Percentiles rank a stretch among this genome's conserved stretches.
phyloP scores from a whole-genome alignment of 37 sponge, comb jelly and placozoan species.

The Ianthella basta region DNA sequence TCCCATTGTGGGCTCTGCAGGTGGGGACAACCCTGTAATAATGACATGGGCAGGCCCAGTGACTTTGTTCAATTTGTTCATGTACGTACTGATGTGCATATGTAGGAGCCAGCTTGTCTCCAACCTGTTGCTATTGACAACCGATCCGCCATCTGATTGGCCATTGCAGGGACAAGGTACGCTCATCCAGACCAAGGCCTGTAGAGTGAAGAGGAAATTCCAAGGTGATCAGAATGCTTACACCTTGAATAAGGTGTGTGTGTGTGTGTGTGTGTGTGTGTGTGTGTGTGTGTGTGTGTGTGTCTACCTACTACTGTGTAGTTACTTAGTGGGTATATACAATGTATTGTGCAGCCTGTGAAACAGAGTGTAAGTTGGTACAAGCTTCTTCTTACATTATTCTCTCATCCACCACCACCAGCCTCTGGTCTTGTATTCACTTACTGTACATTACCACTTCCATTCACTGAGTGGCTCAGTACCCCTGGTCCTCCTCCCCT shows the following conservation, averaged over 20 bases:
- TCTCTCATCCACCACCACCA: too few species aligned
- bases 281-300: not conserved
- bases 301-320: too few species aligned
- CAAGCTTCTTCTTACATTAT: too few species aligned
- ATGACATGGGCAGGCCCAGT: not conserved
- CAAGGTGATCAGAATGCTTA: slow-evolving; percentile 74
- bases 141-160: slow-evolving; percentile 49
- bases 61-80: not conserved
- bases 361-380: too few species aligned
- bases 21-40: slow-evolving; percentile 13
- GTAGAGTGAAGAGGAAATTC: slow-evolving; percentile 53
- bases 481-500: not conserved
- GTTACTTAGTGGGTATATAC: too few species aligned
- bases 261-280: slow-evolving; percentile 7
- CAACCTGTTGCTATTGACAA: slow-evolving; percentile 69
- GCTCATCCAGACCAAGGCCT: slow-evolving; percentile 73
- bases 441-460: not conserved
- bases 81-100: too few species aligned
- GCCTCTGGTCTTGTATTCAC: too few species aligned
- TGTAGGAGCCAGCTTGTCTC: slow-evolving; percentile 52
- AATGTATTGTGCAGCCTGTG: too few species aligned
- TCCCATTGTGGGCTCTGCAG: not conserved
- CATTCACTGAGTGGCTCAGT: not conserved
- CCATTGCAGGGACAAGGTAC: slow-evolving; percentile 58
- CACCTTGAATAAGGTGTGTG: slow-evolving; percentile 56